Evolutionary conservation across 2,797 vertebrate species (phyloP).

Genomic region (Gobionotothen gibberifrons): DNA sequence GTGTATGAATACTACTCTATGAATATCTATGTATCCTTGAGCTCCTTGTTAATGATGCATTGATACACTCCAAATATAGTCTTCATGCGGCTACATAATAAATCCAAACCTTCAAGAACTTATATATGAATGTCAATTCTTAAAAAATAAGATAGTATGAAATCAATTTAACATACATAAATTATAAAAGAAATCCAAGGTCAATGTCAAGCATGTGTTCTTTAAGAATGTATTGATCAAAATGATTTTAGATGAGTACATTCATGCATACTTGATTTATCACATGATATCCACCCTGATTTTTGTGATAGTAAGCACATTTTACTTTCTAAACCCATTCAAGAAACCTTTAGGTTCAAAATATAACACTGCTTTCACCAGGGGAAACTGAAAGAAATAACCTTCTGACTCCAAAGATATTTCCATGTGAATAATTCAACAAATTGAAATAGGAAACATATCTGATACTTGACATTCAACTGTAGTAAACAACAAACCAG

Average conservation of each 20-base stretch:
- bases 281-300: neutral
- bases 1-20: neutral
- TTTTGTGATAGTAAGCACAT: no score
- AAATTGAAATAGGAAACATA: neutral
- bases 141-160: neutral
- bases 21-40: neutral
- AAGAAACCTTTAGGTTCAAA: neutral
- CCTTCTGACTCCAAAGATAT: neutral
- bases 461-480: constrained; percentile 7
- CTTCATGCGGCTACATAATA: neutral
- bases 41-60: neutral
- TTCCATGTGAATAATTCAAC: neutral
- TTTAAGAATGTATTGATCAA: neutral
- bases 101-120: neutral
- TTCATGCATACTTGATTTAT: neutral
- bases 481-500: constrained; percentile 10
- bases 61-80: neutral
- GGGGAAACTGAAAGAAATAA: neutral
- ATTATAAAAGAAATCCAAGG: neutral
- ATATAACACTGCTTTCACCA: neutral
- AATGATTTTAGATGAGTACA: neutral
- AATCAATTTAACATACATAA: neutral
- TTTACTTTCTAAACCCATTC: neutral
- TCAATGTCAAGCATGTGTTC: neutral
- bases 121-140: neutral